Evolutionary conservation across 2,797 vertebrate species (phyloP).

Genomic region (Arctocebus calabarensis): DNA sequence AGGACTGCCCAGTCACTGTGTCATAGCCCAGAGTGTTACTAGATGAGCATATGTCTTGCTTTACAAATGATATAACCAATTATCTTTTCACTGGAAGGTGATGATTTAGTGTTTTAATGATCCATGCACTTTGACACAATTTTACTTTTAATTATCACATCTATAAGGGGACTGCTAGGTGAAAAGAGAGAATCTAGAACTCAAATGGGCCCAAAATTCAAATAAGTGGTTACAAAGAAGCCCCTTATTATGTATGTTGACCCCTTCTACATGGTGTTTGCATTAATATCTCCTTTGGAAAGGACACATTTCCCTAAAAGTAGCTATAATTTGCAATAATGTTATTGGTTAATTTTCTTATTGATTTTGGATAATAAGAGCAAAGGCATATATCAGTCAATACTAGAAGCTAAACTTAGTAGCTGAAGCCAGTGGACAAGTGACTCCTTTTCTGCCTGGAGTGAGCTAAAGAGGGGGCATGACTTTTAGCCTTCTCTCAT

Average conservation of each 20-base stretch:
- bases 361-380: slow-evolving; percentile 43
- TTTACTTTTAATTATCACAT: slow-evolving; percentile 38
- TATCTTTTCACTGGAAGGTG: background rate
- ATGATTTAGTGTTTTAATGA: slow-evolving; percentile 23
- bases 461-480: no score
- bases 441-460: background rate
- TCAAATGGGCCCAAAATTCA: slow-evolving; percentile 26
- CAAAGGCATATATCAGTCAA: background rate
- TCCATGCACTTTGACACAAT: background rate
- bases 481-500: background rate
- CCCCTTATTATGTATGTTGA: background rate
- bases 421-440: background rate
- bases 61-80: background rate
- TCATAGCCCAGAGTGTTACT: background rate
- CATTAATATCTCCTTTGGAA: background rate
- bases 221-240: background rate
- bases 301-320: slow-evolving; percentile 18
- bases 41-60: background rate
- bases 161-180: background rate
- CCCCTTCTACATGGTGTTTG: background rate
- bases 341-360: slow-evolving; percentile 11
- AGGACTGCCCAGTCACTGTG: background rate
- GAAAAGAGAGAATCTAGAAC: background rate
- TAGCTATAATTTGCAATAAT: slow-evolving; percentile 2
- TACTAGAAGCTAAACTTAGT: background rate